Conservation (phyloP, 2,113 vertebrate species). For the Brachyhypopomus occidentalis region DNA sequence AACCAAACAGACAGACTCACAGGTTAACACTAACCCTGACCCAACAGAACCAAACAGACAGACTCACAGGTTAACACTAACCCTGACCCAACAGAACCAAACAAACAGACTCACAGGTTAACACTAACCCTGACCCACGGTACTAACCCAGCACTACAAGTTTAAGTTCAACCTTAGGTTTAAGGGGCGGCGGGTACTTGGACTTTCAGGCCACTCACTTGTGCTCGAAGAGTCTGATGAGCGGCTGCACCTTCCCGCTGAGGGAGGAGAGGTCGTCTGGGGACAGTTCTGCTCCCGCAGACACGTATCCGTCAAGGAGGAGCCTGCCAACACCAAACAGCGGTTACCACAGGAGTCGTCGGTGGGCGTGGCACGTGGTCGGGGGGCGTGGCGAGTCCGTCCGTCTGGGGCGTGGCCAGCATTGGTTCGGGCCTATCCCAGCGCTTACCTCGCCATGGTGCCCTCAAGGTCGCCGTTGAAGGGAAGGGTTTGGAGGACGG, state of each 20-base stretch:
- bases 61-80: too few relatives aligned
- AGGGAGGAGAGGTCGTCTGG: slow-evolving; percentile 66
- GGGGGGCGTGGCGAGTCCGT: too few relatives aligned
- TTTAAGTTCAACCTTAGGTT: too few relatives aligned
- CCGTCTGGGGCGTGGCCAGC: not conserved
- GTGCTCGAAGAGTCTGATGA: slow-evolving; percentile 87
- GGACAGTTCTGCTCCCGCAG: slow-evolving; percentile 64
- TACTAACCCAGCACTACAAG: too few relatives aligned
- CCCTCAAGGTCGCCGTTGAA: slow-evolving; percentile 79
- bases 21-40: too few relatives aligned
- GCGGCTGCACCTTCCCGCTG: slow-evolving; percentile 78
- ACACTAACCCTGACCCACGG: too few relatives aligned
- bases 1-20: too few relatives aligned
- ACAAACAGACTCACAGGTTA: not conserved
- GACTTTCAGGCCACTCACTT: slow-evolving; percentile 73
- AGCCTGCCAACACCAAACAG: slow-evolving; percentile 54
- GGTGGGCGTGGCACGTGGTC: too few relatives aligned
- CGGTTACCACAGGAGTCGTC: not conserved
- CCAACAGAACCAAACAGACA: too few relatives aligned
- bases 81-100: not conserved
- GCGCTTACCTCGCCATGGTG: slow-evolving; percentile 76
- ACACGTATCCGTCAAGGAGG: slow-evolving; percentile 85
- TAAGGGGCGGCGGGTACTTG: too few relatives aligned
- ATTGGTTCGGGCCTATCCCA: not conserved
- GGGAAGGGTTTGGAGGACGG: slow-evolving; percentile 76